phyloP scores from a whole-genome alignment of 2,888 invertebrate genomes.

The Rhyacophila evoluta region DNA sequence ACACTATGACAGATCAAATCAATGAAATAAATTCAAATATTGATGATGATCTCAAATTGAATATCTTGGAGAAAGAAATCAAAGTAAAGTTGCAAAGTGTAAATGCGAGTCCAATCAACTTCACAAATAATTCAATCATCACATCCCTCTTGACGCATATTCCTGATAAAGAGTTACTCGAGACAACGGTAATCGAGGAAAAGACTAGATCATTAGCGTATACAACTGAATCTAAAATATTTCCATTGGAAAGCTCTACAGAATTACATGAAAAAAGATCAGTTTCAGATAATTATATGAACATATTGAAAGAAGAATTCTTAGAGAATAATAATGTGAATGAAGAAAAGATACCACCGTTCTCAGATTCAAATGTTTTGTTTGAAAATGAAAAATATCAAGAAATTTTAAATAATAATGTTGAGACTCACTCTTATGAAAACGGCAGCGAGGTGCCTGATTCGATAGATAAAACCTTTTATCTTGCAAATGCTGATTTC shows the following conservation, averaged over 20 bases:
- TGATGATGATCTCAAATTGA: constrained; percentile 62
- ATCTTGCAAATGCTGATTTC: not conserved
- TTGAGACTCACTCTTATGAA: constrained; percentile 51
- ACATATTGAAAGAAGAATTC: not conserved
- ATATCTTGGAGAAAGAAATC: constrained; percentile 68
- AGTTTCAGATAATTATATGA: constrained; percentile 8
- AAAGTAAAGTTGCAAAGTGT: constrained; percentile 68
- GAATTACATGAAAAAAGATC: constrained; percentile 32
- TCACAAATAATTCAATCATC: constrained; percentile 67
- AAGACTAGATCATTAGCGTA: constrained; percentile 49
- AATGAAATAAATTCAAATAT: constrained; percentile 65
- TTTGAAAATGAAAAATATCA: not conserved
- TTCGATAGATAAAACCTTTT: not conserved
- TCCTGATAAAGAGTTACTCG: constrained; percentile 51
- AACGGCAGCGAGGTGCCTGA: not conserved
- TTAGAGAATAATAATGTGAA: not conserved
- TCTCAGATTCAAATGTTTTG: not conserved
- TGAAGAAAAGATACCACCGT: constrained; percentile 2
- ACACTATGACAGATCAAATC: constrained; percentile 66
- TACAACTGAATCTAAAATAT: constrained; percentile 49
- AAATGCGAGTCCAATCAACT: constrained; percentile 62
- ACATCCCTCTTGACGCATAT: constrained; percentile 55
- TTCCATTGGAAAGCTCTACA: constrained; percentile 41
- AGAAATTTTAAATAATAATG: constrained; percentile 26
- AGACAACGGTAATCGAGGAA: constrained; percentile 53